A percentile compares a stretch with the other conserved stretches of the same genome.
Evolutionary conservation across 2,888 invertebrate genomes (phyloP).

Genomic region (Pegoplata infirma): DNA sequence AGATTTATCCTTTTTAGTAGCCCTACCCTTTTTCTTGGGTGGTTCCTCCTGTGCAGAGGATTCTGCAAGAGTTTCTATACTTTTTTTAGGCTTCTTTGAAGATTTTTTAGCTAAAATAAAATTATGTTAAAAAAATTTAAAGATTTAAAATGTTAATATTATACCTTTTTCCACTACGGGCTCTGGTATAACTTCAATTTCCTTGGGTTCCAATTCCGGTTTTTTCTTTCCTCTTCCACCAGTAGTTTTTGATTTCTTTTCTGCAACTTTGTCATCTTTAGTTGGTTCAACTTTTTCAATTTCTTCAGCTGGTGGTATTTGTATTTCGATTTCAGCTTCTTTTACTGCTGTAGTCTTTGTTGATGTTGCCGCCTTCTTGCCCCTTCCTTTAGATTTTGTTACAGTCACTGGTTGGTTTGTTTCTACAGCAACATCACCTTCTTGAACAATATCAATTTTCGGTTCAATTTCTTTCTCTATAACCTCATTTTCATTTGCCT

Average conservation of each 20-base stretch:
- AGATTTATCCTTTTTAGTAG: constrained; percentile 56
- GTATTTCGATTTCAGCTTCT: too few species aligned
- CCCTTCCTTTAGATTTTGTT: constrained; percentile 64
- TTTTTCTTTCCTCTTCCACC: constrained; percentile 48
- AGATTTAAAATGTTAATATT: too few species aligned
- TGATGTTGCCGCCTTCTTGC: not conserved
- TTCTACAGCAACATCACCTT: constrained; percentile 8
- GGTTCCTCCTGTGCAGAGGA: constrained; percentile 32
- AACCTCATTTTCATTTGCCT: constrained; percentile 49
- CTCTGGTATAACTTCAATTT: not conserved
- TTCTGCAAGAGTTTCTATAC: constrained; percentile 14
- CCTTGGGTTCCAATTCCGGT: constrained; percentile 48
- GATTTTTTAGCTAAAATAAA: constrained; percentile 34
- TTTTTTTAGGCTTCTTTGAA: constrained; percentile 60
- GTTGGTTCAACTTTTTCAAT: not conserved
- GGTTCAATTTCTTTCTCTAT: constrained; percentile 35
- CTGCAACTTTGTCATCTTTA: not conserved
- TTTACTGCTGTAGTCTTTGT: not conserved
- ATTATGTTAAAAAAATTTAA: not conserved
- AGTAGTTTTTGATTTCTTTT: constrained; percentile 17
- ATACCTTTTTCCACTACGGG: constrained; percentile 17
- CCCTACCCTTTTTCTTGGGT: constrained; percentile 34
- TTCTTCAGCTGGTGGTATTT: too few species aligned
- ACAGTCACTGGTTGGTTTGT: constrained; percentile 14
- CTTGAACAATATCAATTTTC: not conserved